Evolutionary conservation across 2,113 vertebrate species (phyloP).

Genomic region (Actenoides lindsayi): DNA sequence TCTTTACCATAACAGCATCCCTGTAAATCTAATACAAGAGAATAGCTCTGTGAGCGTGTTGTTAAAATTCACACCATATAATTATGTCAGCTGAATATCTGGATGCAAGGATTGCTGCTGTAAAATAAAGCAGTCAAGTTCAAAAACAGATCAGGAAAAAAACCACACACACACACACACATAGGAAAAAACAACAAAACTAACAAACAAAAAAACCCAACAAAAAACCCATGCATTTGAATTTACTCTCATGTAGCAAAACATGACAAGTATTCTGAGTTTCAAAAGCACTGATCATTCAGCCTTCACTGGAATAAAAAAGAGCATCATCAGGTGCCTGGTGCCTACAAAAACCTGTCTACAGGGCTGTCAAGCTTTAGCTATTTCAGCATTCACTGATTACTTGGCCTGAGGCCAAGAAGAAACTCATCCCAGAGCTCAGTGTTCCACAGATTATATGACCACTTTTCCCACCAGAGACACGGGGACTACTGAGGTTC

Average conservation of each 20-base stretch:
- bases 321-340: neutral
- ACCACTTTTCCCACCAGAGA: neutral
- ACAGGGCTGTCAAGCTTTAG: neutral
- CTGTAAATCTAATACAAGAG: neutral
- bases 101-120: neutral
- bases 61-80: neutral
- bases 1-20: neutral
- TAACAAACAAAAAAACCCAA: neutral
- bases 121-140: neutral
- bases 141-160: neutral
- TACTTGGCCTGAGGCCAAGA: neutral
- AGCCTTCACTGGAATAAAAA: neutral
- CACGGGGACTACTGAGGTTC: neutral
- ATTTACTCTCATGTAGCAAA: neutral
- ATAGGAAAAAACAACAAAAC: neutral
- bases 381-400: neutral
- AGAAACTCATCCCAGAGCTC: neutral
- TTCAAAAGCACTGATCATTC: neutral
- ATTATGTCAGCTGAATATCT: slow-evolving; percentile 1
- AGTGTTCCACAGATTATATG: neutral
- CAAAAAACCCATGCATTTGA: too few species aligned
- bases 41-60: neutral
- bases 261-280: neutral
- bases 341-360: neutral
- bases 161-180: neutral